Base-by-base conservation (phyloP, 2,113 vertebrate genomes). In the Myiozetetes cayanensis region DNA sequence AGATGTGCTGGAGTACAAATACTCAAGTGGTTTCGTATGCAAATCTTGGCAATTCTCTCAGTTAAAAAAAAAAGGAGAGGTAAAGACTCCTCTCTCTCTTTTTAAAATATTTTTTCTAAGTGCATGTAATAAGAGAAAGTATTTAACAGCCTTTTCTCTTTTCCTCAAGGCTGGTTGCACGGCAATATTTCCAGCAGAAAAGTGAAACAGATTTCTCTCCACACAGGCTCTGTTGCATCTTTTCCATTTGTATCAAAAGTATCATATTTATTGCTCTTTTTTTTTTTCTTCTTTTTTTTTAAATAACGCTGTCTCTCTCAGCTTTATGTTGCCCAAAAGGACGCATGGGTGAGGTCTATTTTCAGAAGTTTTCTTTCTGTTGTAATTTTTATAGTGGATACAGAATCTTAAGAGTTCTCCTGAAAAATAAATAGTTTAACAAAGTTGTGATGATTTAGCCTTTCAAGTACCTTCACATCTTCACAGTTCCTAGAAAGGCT, bases 1-100 rank as follows among this genome's bases (percentile, higher is more conserved):
- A 95, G 84, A 83, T 94, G 77, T 79, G 83, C 94, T 70, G 67
- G 70, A 86, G 85, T 74, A 66, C 72, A 73, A 93, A 93, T 80
- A n/a, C 65, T 85, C 50, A 35, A 92, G 87, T 79, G 85, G 52
- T 91, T 93, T 85, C 80, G 58, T 67, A 79, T 90, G 94, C 82
- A 95, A 62, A 92, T 94, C 73, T 65, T 53, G 58, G 78, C 50
- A 68, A 85, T 94, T 18, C 8, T 91, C n/a, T 80, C 31, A 25
- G 68, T 61, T 77, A 39, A 61, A 35, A 39, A 74, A 49, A 49
- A 25, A 70, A 61, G 3, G 22, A 70, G 46, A 72, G 27, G 55
- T 62, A 83, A 93, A 43, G 47, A 65, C 8, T 59, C 58, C 24
- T 30, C 4, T 53, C 6, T 76, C 25, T 18, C 11, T 14, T 49